phyloP scores from a whole-genome alignment of 2,797 vertebrate genomes.

The Anas flavirostris region DNA sequence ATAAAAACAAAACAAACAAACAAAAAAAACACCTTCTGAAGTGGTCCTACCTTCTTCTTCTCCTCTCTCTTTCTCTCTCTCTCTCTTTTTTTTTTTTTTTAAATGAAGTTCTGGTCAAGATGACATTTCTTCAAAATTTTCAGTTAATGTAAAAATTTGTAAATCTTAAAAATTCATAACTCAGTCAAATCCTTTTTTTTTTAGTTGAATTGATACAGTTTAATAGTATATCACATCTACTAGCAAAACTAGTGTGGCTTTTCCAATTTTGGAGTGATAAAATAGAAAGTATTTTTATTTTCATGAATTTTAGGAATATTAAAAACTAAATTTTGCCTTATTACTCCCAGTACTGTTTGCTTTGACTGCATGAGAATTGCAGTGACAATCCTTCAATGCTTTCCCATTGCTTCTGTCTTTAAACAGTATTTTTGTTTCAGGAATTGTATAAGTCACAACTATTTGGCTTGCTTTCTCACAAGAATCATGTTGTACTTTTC shows the following conservation, averaged over 20 bases:
- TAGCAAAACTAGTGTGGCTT: background rate
- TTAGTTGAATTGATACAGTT: background rate
- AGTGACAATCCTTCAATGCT: background rate
- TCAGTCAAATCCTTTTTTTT: background rate
- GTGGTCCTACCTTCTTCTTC: no score
- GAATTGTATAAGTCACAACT: background rate
- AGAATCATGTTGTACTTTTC: fast-evolving
- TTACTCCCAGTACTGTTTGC: background rate
- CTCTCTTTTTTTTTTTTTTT: background rate
- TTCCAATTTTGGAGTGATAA: background rate
- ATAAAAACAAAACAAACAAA: no score
- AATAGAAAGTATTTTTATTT: background rate
- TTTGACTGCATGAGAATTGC: background rate
- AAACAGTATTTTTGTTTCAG: background rate
- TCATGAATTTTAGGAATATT: background rate
- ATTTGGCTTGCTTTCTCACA: background rate
- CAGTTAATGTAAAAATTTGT: background rate
- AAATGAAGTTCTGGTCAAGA: background rate
- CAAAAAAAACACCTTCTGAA: background rate
- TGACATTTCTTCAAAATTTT: background rate
- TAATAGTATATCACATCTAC: background rate
- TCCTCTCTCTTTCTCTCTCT: background rate
- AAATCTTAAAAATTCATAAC: background rate
- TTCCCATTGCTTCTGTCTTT: background rate
- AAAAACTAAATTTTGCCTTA: background rate